Conservation (phyloP, 2,888 invertebrate species). For the Saturnia japonica region DNA sequence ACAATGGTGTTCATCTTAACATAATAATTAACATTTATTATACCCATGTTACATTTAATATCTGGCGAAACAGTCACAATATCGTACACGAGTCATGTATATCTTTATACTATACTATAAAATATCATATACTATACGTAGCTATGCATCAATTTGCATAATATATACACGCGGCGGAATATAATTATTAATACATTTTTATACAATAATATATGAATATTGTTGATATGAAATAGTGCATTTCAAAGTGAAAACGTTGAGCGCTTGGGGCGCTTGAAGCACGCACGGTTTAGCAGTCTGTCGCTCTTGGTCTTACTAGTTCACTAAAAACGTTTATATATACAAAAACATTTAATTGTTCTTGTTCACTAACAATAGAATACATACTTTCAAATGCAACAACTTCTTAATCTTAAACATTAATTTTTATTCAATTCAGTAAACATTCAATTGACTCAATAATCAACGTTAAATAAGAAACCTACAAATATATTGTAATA, state of each 20-base stretch:
- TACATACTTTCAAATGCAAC: slow-evolving; percentile 82
- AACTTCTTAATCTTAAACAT: slow-evolving; percentile 81
- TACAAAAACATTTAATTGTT: slow-evolving; percentile 81
- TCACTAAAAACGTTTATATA: slow-evolving; percentile 77
- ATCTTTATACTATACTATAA: slow-evolving; percentile 7
- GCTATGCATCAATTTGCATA: slow-evolving; percentile 25
- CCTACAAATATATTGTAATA: slow-evolving; percentile 80
- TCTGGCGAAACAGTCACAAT: slow-evolving; percentile 43
- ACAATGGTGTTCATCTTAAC: slow-evolving; percentile 26
- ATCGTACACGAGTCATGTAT: slow-evolving; percentile 9
- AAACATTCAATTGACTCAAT: slow-evolving; percentile 82
- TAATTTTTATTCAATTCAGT: slow-evolving; percentile 76
- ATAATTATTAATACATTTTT: slow-evolving; percentile 33
- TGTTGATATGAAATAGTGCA: slow-evolving; percentile 77
- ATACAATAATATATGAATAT: slow-evolving; percentile 42
- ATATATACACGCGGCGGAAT: slow-evolving; percentile 36
- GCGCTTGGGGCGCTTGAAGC: neutral
- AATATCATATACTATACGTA: slow-evolving; percentile 2
- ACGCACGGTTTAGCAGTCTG: slow-evolving; percentile 39
- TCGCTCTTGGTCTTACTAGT: slow-evolving; percentile 56
- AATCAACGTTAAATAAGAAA: slow-evolving; percentile 81
- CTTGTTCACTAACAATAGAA: slow-evolving; percentile 80
- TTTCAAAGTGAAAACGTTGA: slow-evolving; percentile 48
- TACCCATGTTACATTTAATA: slow-evolving; percentile 58
- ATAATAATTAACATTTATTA: slow-evolving; percentile 35